Conservation (phyloP, 2,888 invertebrate genomes). For the Ptychoptera contaminata region DNA sequence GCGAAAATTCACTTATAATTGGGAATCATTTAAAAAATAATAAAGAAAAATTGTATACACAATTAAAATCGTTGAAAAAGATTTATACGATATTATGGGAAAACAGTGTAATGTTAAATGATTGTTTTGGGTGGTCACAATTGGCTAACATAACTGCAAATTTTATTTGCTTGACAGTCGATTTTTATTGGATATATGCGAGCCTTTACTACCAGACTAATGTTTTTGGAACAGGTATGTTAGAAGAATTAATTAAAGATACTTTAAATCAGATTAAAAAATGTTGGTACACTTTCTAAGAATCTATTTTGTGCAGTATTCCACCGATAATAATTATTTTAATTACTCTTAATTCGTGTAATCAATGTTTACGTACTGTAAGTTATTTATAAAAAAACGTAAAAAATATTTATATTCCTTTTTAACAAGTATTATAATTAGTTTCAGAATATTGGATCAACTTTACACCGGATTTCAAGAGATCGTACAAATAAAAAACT, state of each 20-base stretch:
- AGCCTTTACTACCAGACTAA: neutral
- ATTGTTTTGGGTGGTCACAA: slow-evolving; percentile 3
- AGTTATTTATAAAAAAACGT: no score
- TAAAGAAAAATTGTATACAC: neutral
- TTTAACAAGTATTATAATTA: no score
- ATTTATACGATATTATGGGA: neutral
- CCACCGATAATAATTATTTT: neutral
- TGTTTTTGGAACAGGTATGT: neutral
- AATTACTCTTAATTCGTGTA: neutral
- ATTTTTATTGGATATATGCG: slow-evolving; percentile 1
- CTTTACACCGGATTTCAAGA: no score
- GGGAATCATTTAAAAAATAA: neutral
- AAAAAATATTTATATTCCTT: no score
- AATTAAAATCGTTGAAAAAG: neutral
- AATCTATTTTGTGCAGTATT: neutral
- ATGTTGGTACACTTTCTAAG: neutral
- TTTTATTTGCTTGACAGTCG: neutral
- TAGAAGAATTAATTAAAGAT: no score
- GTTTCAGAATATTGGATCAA: no score
- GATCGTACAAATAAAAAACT: no score
- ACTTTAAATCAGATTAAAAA: neutral
- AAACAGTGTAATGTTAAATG: neutral
- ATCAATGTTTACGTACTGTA: no score
- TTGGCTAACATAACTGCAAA: slow-evolving; percentile 1
- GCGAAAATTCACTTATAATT: neutral